Conservation (phyloP, 2,888 invertebrate genomes). For the Folsomia manolachei region DNA sequence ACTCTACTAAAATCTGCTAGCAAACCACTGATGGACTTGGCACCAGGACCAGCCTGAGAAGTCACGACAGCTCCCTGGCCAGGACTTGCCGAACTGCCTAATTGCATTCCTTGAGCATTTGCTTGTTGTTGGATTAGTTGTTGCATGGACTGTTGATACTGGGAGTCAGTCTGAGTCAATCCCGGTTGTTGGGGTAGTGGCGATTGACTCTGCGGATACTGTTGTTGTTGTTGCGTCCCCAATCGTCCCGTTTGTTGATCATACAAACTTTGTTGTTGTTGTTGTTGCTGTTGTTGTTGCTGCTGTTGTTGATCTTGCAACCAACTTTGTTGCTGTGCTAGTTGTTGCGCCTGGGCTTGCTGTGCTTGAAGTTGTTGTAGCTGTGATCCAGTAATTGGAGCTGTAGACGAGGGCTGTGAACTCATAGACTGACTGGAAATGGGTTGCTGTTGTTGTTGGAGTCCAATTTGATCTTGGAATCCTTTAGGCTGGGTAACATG, state of each 20-base stretch:
- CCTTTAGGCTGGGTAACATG: too few species aligned
- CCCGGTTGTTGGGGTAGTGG: not conserved
- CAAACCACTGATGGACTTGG: conserved; percentile 55
- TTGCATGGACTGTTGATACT: conserved; percentile 30
- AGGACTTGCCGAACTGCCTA: not conserved
- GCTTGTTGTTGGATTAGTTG: conserved; percentile 30
- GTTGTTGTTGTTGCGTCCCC: not conserved
- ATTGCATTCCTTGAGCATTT: conserved; percentile 24
- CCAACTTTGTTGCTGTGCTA: conserved; percentile 25
- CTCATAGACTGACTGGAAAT: too few species aligned
- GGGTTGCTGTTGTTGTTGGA: too few species aligned
- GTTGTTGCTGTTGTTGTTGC: conserved; percentile 15
- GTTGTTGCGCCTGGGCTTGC: conserved; percentile 24
- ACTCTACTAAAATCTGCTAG: conserved; percentile 57
- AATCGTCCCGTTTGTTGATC: not conserved
- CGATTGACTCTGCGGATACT: conserved; percentile 21
- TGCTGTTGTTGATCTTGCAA: conserved; percentile 26
- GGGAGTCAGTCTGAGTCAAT: conserved; percentile 7
- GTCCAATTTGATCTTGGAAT: too few species aligned
- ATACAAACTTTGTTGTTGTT: conserved; percentile 15
- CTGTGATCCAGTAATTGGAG: conserved; percentile 2
- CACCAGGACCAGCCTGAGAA: conserved; percentile 26
- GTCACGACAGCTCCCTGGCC: not conserved
- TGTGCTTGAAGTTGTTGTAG: conserved; percentile 28
- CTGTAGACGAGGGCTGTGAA: not conserved